A percentile compares a stretch with the other conserved stretches of the same genome.
phyloP scores from a whole-genome alignment of 30 jellyfish, hydroid and myxozoan species.

The Catostylus mosaicus region DNA sequence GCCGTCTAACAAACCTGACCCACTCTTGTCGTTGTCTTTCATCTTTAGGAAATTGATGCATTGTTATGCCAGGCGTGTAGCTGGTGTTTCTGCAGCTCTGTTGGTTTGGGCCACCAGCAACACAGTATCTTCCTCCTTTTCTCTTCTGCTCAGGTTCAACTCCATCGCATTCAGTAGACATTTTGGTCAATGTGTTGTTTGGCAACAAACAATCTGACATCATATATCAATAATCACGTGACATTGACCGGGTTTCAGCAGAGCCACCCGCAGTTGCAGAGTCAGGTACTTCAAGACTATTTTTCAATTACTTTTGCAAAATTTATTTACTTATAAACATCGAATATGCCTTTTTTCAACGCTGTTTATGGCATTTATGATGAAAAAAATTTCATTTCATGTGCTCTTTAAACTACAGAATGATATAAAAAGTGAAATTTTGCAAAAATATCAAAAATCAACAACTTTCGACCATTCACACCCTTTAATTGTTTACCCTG shows the following conservation, averaged over 20 bases:
- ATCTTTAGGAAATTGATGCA: slow-evolving; percentile 30
- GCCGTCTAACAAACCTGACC: slow-evolving; percentile 34
- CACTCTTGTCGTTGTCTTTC: slow-evolving; percentile 18
- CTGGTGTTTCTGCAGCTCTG: slow-evolving; percentile 9
- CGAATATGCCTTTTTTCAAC: neutral
- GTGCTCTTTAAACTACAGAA: neutral
- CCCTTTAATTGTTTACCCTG: too few relatives aligned
- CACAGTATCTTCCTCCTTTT: slow-evolving; percentile 19
- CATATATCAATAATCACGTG: neutral
- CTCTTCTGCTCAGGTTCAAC: neutral
- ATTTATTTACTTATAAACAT: neutral
- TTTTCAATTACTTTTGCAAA: neutral
- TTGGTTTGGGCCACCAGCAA: slow-evolving; percentile 34
- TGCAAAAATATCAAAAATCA: too few relatives aligned
- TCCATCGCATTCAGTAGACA: neutral
- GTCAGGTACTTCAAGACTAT: neutral
- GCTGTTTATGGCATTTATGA: neutral
- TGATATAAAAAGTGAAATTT: too few relatives aligned
- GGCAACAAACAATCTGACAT: neutral
- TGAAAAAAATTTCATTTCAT: neutral
- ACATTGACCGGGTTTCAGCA: neutral
- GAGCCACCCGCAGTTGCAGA: neutral
- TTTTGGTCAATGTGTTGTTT: neutral
- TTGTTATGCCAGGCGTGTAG: slow-evolving; percentile 12
- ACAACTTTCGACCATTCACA: too few relatives aligned